Base-by-base conservation (phyloP, 2,888 invertebrate species). In the Pollenia amentaria region DNA sequence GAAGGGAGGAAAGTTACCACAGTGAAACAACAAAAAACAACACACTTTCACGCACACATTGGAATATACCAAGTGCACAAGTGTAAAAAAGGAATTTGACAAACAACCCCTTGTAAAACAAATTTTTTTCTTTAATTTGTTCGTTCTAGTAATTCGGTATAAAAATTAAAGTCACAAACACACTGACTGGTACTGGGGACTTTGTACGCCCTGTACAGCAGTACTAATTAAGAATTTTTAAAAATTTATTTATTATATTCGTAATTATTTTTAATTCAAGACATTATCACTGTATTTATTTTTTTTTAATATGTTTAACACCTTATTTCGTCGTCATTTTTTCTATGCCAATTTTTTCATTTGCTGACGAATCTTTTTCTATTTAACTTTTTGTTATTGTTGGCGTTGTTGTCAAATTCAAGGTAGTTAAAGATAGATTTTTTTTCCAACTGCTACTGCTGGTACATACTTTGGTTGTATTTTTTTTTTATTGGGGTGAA, bases 331-430 rank as follows among this genome's bases (percentile, higher is more conserved):
- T 14, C 48, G 29, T 70, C 44, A 72, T 76, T 44, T 65, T 60
- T 72, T 53, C 6, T 57, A 18, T 48, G 46, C 16, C 12, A 42
- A 21, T 64, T 55, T 55, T 55, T 38, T 81, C 4, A 75, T 62
- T 84, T 80, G 84, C 83, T 87, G 87, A 87, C 83, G 80, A 84
- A 83, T 57, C 76, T 77, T 67, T 55, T 85, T 85, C 18, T 21
- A 44, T 29, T 1, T 51, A 57, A 11, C 44, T 79, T 72, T 62
- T 60, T 60, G 57, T 42, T 38, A 51, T 62, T 69, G 77, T 7
- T 62, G 29, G 29, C 77, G 57, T 72, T 81, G 81, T 82, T 83
- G 79, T 83, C 51, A 65, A 80, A 73, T 77, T 84, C 81, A 84
- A 84, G 77, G 87, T 48, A 87, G 77, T 81, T 46, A 70, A 75